Percentiles rank a stretch among this genome's conserved stretches.
Evolutionary conservation across 2,888 invertebrate genomes (phyloP).

Genomic region (Synergus laeviventris): DNA sequence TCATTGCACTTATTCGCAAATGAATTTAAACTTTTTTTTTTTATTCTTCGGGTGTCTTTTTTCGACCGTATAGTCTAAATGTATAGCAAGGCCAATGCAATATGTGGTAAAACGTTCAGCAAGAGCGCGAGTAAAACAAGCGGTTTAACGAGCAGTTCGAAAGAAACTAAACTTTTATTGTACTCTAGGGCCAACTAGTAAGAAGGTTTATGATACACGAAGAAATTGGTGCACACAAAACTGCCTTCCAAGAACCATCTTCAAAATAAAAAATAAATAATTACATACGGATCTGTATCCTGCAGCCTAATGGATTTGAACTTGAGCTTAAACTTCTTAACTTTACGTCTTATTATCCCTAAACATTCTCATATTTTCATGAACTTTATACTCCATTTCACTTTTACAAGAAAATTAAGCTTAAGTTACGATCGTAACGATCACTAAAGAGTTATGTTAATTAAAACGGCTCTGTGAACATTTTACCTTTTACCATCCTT

Average conservation of each 20-base stretch:
- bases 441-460: too few species aligned
- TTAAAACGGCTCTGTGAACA: too few species aligned
- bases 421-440: too few species aligned
- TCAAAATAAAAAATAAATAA: not conserved
- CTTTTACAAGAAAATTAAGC: too few species aligned
- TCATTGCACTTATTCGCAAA: constrained; percentile 33
- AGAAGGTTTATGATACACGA: constrained; percentile 37
- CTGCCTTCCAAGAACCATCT: not conserved
- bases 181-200: constrained; percentile 13
- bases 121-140: constrained; percentile 47
- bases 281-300: too few species aligned
- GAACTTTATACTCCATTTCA: too few species aligned
- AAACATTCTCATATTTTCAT: too few species aligned
- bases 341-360: not conserved
- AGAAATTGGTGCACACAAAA: constrained; percentile 41
- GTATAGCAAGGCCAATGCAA: constrained; percentile 24
- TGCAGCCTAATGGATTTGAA: too few species aligned
- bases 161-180: constrained; percentile 53
- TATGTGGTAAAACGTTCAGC: constrained; percentile 23
- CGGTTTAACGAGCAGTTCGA: constrained; percentile 50
- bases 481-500: too few species aligned
- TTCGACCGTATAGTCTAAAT: constrained; percentile 17
- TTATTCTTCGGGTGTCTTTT: constrained; percentile 8
- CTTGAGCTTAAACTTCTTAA: too few species aligned
- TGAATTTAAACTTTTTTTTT: constrained; percentile 29